These are phyloP conservation scores for Eulemur albifrons DNA, from an alignment of 2,797 vertebrate species.

Conservation along the genomic window DNA sequence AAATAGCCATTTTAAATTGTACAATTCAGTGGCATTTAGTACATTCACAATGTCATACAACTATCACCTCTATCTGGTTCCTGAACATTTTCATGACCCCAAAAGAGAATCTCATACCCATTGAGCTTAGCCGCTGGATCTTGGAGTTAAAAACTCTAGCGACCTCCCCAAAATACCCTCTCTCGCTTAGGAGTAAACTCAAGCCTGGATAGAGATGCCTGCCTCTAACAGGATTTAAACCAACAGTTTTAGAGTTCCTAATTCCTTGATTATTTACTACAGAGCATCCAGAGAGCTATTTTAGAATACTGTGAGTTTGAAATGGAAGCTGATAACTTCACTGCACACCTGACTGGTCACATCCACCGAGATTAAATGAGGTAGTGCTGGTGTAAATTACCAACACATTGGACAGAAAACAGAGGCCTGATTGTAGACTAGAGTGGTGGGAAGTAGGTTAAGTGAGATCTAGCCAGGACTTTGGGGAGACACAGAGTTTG, in stretches of 20 bases:
- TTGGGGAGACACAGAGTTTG: not conserved
- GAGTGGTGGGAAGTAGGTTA: not conserved
- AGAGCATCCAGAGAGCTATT: not conserved
- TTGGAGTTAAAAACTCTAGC: not conserved
- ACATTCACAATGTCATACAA: rapidly evolving
- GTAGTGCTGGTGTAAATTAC: not conserved
- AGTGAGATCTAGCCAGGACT: not conserved
- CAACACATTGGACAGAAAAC: not conserved
- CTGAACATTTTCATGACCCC: not conserved
- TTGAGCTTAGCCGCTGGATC: not conserved
- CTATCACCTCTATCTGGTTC: not conserved
- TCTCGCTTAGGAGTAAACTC: not conserved
- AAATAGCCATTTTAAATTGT: not conserved
- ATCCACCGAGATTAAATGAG: not conserved
- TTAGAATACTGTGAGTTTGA: not conserved
- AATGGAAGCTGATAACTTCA: not conserved
- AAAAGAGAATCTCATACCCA: not conserved
- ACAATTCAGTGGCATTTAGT: not conserved
- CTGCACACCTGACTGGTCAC: not conserved
- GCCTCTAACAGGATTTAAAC: not conserved
- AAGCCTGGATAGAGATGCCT: not conserved
- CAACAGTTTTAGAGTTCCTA: not conserved
- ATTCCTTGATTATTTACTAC: not conserved
- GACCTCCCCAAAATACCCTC: not conserved
- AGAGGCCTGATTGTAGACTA: not conserved